Base-by-base conservation (phyloP, 2,888 invertebrate species). In the Merodon equestris region DNA sequence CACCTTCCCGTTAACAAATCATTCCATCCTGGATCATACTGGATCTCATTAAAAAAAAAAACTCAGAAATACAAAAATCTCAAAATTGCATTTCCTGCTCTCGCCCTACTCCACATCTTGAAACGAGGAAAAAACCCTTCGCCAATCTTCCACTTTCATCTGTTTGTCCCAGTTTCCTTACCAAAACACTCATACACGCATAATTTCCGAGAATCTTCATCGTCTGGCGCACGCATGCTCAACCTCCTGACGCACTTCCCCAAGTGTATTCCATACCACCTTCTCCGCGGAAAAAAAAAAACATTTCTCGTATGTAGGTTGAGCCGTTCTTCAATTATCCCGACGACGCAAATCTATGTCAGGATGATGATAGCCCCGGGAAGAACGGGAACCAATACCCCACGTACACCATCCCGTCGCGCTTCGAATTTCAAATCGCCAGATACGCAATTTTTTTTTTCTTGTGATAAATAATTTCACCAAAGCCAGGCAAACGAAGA, bases 211-310 rank as follows among this genome's bases (percentile, higher is more conserved):
- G 79, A 74, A 79, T 68, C 79, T 50, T 63, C 63, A 44, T 47
- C 17, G 74, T 79, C 68, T 79, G 74, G 74, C 58, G 44, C 12
- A 79, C 73, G 77, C 73, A 73, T 70, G 58, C 58, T 64, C 19
- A 27, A 57, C 2, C 27, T 15, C 15, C 66, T 60, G 66, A 76
- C 77, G 73, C 72, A 77, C 73, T 67, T 67, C 47, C 15, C 61
- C 40, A 9, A 27, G 7, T 7, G 27, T 7, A 27, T 27, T 7
- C 27, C 27, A 27, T 7, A 27, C 27, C 27, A 7, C 7, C 27
- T 27, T 27, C 27, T 27, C 27, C 3, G 27, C 27, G 27, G 27
- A 27, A 27, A 27, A 27, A 2, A 27, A 27, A 27, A 27, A 27
- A 27, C 50, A 42, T 15, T 47, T 45, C 71, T 57, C 50, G 50